These are phyloP conservation scores for Drosophila pachea DNA, from an alignment of 1,140 invertebrate species.

Conservation along the genomic window DNA sequence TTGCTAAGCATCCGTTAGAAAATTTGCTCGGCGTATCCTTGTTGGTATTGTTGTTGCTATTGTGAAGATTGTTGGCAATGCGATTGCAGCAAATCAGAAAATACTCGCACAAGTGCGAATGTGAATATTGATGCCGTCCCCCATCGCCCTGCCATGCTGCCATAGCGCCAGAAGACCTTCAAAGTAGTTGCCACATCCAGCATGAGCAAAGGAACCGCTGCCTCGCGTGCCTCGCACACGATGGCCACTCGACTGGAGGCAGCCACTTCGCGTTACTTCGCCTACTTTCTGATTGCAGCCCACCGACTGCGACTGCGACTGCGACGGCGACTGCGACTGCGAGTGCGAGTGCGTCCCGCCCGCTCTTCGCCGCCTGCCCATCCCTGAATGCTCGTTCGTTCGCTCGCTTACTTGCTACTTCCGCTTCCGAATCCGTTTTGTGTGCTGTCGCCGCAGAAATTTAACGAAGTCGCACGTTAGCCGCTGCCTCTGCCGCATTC, in stretches of 20 bases:
- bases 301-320: constrained; percentile 8
- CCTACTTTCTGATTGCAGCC: constrained; percentile 36
- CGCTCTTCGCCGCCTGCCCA: constrained; percentile 15
- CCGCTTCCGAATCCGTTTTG: constrained; percentile 77
- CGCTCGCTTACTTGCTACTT: constrained; percentile 76
- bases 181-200: constrained; percentile 27
- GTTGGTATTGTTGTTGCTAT: constrained; percentile 48
- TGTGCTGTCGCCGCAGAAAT: constrained; percentile 77
- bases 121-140: constrained; percentile 67
- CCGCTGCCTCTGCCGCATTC: constrained; percentile 37
- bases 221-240: constrained; percentile 35
- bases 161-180: background rate
- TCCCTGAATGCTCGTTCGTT: constrained; percentile 29
- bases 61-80: constrained; percentile 58
- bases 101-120: constrained; percentile 76
- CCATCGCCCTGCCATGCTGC: background rate
- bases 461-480: constrained; percentile 76
- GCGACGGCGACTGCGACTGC: constrained; percentile 2
- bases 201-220: constrained; percentile 4
- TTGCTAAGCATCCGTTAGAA: constrained; percentile 72
- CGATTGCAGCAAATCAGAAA: constrained; percentile 77
- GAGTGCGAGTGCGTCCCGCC: background rate
- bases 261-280: constrained; percentile 72
- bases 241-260: constrained; percentile 53
- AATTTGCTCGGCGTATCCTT: constrained; percentile 36